Conservation (phyloP, 2,888 invertebrate genomes). For the Leptinotarsa tumamoca region DNA sequence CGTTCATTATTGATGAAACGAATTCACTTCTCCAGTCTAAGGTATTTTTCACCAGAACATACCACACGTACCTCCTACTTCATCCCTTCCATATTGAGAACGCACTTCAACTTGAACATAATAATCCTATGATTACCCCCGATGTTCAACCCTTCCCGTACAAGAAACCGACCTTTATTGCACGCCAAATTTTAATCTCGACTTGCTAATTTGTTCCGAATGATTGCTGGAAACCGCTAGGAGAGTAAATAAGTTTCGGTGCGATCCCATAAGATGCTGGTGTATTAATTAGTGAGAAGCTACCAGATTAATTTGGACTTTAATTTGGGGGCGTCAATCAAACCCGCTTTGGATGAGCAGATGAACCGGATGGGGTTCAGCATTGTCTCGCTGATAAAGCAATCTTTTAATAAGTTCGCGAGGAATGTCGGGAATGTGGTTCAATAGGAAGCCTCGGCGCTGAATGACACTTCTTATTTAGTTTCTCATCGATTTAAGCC, state of each 20-base stretch:
- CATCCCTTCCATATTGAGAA: background rate
- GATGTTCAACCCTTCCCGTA: constrained; percentile 14
- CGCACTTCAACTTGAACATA: background rate
- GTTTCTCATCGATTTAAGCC: background rate
- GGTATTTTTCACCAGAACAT: too few species aligned
- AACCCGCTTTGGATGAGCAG: constrained; percentile 49
- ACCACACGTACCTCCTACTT: too few species aligned
- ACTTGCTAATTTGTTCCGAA: constrained; percentile 44
- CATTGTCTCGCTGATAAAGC: constrained; percentile 64
- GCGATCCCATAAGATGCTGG: constrained; percentile 56
- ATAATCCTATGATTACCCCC: background rate
- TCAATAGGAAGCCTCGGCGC: constrained; percentile 15
- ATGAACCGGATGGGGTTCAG: constrained; percentile 57
- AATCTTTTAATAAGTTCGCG: constrained; percentile 63
- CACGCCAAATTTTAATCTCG: constrained; percentile 38
- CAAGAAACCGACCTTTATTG: constrained; percentile 30
- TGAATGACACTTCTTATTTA: constrained; percentile 8
- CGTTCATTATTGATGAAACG: too few species aligned
- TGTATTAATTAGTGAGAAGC: constrained; percentile 62
- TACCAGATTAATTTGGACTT: constrained; percentile 62
- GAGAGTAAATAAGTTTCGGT: constrained; percentile 33
- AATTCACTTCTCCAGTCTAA: too few species aligned
- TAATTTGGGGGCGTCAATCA: constrained; percentile 61
- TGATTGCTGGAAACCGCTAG: constrained; percentile 39
- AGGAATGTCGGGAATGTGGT: constrained; percentile 47